Evolutionary conservation across 2,888 invertebrate genomes (phyloP).

Genomic region (Oeneis ivallda): DNA sequence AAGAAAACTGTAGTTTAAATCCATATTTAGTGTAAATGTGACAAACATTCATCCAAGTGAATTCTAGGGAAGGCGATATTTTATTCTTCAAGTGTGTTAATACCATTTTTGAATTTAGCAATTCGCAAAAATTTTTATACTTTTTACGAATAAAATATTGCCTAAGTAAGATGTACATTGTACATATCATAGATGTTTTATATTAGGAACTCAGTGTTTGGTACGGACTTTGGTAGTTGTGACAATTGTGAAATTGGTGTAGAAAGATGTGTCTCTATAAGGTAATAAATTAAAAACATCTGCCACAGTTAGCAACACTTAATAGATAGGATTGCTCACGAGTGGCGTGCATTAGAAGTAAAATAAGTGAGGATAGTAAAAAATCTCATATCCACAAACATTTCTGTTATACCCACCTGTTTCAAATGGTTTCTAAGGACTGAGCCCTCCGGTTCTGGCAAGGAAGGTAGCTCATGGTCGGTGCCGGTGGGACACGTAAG

Average conservation of each 20-base stretch:
- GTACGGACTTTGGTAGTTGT: neutral
- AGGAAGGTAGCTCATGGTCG: constrained; percentile 89
- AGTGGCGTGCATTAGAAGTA: constrained; percentile 53
- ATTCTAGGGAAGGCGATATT: constrained; percentile 5
- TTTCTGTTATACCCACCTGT: constrained; percentile 85
- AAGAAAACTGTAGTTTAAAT: constrained; percentile 28
- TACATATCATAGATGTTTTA: neutral
- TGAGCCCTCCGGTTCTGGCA: constrained; percentile 98
- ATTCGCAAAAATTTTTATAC: neutral
- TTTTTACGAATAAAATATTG: neutral
- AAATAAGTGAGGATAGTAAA: constrained; percentile 54
- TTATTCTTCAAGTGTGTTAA: constrained; percentile 20
- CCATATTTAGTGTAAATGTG: constrained; percentile 29
- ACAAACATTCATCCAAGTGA: constrained; percentile 17
- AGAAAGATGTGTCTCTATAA: neutral
- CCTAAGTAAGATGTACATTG: neutral
- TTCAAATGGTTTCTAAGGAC: constrained; percentile 96
- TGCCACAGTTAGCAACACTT: constrained; percentile 64
- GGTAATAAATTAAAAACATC: constrained; percentile 51
- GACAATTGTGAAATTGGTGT: constrained; percentile 1
- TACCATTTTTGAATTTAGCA: neutral
- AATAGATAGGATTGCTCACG: constrained; percentile 63
- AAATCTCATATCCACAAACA: neutral
- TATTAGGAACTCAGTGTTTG: neutral
- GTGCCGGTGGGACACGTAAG: constrained; percentile 86